phyloP scores from a whole-genome alignment of 2,113 vertebrate genomes.

The Tragelaphus strepsiceros region DNA sequence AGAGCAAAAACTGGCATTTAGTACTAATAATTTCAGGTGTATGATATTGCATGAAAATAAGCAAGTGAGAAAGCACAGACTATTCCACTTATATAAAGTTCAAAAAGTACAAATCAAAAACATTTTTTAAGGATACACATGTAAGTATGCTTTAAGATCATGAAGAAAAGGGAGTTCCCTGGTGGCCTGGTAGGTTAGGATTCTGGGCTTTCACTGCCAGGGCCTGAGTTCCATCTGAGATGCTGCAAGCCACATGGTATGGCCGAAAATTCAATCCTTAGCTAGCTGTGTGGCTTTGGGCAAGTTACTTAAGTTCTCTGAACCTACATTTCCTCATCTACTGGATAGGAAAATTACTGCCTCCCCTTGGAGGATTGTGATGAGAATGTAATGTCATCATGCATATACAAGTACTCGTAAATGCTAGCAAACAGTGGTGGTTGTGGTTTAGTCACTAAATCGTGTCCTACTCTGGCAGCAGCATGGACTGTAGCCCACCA shows the following conservation, averaged over 20 bases:
- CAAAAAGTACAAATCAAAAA: background rate
- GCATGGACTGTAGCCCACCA: background rate
- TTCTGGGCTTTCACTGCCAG: background rate
- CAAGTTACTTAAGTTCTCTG: background rate
- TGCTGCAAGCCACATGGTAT: background rate
- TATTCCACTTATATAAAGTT: background rate
- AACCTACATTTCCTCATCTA: background rate
- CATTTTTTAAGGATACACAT: background rate
- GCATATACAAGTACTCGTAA: background rate
- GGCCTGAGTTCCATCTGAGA: background rate
- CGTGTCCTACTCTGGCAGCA: background rate
- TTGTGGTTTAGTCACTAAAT: background rate
- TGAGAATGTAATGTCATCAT: background rate
- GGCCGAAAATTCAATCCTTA: background rate
- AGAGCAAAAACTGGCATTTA: background rate
- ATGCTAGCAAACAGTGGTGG: background rate
- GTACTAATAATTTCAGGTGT: background rate
- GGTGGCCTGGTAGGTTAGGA: background rate
- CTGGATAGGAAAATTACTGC: background rate
- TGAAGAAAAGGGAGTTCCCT: background rate
- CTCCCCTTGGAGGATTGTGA: background rate
- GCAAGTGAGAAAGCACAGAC: background rate
- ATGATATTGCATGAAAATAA: background rate
- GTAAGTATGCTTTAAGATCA: background rate
- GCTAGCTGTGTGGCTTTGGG: background rate